Base-by-base conservation (phyloP, 2,113 vertebrate species). In the Puma concolor region DNA sequence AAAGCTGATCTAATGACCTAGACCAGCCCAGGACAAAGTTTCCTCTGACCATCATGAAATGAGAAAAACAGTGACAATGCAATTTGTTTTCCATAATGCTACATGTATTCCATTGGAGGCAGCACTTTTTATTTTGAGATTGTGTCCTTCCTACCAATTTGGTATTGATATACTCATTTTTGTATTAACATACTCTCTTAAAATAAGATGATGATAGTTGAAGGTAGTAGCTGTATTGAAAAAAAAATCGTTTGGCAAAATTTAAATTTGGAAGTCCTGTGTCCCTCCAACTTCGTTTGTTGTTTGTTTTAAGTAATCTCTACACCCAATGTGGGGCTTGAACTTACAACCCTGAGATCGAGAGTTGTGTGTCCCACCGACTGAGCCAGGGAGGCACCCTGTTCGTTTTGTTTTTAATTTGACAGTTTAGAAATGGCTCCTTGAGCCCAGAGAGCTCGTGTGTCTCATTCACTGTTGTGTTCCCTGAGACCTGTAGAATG, bases 231-330 rank as follows among this genome's bases (percentile, higher is more conserved):
- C 60, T 72, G 3, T 66, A 88, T 87, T 83, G 64, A 27, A 27
- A 93, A 57, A 89, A 89, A 50, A 86, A 50, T 84, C 31, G 1
- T 92, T 92, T 25, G 54, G 19, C 31, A 92, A 52, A 96, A 94
- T 79, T 90, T 83, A 96, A 36, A 77, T 54, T 71, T 88, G 57
- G 10, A 67, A 95, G 33, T 50, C 44, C 9, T 57, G 25, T 57
- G 52, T 92, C 36, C 66, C 36, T 52, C n/a, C 9, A 82, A 50
- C 12, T 90, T 82, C 52, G 21, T 36, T 64, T 48, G 7, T 41
- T 94, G 7, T 48, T 48, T 76, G 7, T 48, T 76, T 29, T 31
- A 48, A 77, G 41, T 48, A 48, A 48, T 77, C 41, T 77, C 41
- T 77, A 77, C 14, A 10, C 41, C 41, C 41, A 77, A 17, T 1